Evolutionary conservation across 2,888 invertebrate genomes (phyloP).

Genomic region (Xiphydria camelus): DNA sequence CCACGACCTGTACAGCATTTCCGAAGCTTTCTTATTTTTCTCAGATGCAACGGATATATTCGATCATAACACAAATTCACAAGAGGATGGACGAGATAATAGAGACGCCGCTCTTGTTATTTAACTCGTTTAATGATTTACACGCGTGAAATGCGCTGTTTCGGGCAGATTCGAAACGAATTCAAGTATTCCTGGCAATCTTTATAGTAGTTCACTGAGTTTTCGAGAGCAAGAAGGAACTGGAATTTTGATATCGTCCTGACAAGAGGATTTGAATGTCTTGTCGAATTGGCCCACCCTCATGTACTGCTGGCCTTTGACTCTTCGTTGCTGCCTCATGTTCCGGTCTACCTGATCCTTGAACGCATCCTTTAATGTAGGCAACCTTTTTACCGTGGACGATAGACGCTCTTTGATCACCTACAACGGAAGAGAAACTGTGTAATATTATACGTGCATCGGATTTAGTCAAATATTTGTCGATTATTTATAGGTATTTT

Average conservation of each 20-base stretch:
- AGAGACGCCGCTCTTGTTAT: too few species aligned
- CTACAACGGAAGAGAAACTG: neutral
- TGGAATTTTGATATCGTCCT: constrained; percentile 1
- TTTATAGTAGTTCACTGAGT: constrained; percentile 10
- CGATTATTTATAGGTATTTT: neutral
- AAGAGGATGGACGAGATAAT: too few species aligned
- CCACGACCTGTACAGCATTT: too few species aligned
- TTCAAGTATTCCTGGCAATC: too few species aligned
- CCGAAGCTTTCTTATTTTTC: too few species aligned
- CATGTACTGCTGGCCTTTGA: constrained; percentile 11
- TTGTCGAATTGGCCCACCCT: constrained; percentile 5
- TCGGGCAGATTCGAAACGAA: too few species aligned
- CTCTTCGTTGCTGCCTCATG: constrained; percentile 1
- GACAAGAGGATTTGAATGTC: constrained; percentile 2
- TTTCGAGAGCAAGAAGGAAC: constrained; percentile 8
- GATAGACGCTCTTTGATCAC: constrained; percentile 25
- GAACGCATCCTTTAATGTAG: constrained; percentile 13
- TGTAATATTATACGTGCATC: neutral
- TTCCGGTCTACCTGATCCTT: constrained; percentile 6
- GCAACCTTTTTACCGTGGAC: constrained; percentile 18
- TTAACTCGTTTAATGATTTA: too few species aligned
- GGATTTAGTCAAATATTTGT: neutral
- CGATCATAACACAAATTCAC: too few species aligned
- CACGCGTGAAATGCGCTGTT: too few species aligned
- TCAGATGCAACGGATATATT: too few species aligned